A percentile compares a stretch with the other conserved stretches of the same genome.
Evolutionary conservation across 2,113 vertebrate genomes (phyloP).

Genomic region (Pampusana beccarii): DNA sequence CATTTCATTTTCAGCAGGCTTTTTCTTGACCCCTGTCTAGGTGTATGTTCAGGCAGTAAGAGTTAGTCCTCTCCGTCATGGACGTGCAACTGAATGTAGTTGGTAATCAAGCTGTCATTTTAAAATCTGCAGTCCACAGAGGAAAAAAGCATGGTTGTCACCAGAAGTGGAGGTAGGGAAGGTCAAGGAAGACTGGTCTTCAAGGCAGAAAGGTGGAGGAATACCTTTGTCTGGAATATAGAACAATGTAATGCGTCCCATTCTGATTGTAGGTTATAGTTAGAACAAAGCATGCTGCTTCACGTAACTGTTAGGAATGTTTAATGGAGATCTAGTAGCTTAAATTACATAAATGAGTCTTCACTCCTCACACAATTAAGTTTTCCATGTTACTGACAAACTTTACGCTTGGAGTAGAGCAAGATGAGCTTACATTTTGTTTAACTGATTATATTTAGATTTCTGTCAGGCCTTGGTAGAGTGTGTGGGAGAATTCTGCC

Average conservation of each 20-base stretch:
- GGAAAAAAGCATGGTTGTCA: neutral
- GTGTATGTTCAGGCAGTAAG: neutral
- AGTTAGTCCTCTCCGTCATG: neutral
- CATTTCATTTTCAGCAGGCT: neutral
- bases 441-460: neutral
- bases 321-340: neutral
- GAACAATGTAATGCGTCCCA: neutral
- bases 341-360: neutral
- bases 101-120: neutral
- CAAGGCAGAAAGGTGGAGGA: neutral
- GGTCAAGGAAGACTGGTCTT: neutral
- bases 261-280: neutral
- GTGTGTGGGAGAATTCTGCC: slow-evolving; percentile 25
- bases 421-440: neutral
- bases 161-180: neutral
- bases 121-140: neutral
- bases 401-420: neutral
- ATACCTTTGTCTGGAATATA: neutral
- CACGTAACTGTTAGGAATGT: neutral
- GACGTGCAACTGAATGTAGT: neutral
- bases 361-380: slow-evolving; percentile 13
- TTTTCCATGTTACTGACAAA: neutral
- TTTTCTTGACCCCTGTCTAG: neutral
- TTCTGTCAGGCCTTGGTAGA: slow-evolving; percentile 7
- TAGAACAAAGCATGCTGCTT: neutral